Base-by-base conservation (phyloP, 2,888 invertebrate genomes). In the Prostheceraeus crozeri region DNA sequence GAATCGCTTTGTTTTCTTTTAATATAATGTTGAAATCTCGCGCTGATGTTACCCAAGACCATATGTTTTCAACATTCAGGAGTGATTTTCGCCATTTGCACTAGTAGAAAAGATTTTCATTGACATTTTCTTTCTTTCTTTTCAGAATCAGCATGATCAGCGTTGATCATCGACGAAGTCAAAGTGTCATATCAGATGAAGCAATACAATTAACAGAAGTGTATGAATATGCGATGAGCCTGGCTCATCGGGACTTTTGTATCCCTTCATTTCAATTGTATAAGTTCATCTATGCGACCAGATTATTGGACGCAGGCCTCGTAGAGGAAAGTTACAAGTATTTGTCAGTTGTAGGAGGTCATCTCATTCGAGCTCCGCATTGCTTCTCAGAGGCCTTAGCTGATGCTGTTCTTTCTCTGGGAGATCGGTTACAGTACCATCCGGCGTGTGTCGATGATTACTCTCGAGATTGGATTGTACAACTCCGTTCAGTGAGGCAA, bases 161-260 rank as follows among this genome's bases (percentile, higher is more conserved):
- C n/a, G n/a, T n/a, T n/a, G n/a, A n/a, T n/a, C n/a, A n/a, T n/a
- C n/a, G n/a, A n/a, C n/a, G n/a, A n/a, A n/a, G n/a, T n/a, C n/a
- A n/a, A n/a, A n/a, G n/a, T n/a, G n/a, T n/a, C n/a, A n/a, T n/a
- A n/a, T n/a, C n/a, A 57, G 84, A 85, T 72, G 84, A 85, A 72
- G 87, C 90, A 21, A 85, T 93, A 63, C 87, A 91, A 79, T 85
- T 90, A 78, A 93, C 93, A 0, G 91, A 93, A 79, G 84, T 93
- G 62, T 93, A 89, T 76, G 93, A 93, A 77, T 94, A 89, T 75
- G 91, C 90, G 2, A 82, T 86, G 65, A 84, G 85, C 62, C 80
- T 93, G 53, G 85, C 84, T 65, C 85, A 84, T 71, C 82, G 83
- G 21, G 81, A 82, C 57, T 87, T 84, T 72, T 81, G 82, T 46